Evolutionary conservation across 2,797 vertebrate genomes (phyloP).

Genomic region (Microctenopoma stevenorrisi): DNA sequence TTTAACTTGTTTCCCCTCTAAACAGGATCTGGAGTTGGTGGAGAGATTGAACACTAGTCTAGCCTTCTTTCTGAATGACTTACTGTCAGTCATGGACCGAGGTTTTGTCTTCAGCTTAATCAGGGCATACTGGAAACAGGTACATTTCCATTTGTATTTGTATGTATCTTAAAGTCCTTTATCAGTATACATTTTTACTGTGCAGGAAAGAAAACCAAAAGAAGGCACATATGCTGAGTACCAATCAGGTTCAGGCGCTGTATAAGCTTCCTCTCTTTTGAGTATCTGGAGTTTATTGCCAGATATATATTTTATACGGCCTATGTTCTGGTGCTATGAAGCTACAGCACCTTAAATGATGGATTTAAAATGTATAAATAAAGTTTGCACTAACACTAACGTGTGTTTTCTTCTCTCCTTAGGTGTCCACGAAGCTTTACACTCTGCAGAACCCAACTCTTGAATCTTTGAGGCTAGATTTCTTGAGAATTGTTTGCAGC

Average conservation of each 20-base stretch:
- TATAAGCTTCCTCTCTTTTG: not conserved
- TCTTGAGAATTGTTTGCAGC: conserved; percentile 94
- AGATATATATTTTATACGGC: not conserved
- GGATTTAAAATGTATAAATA: not conserved
- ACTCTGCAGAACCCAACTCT: conserved; percentile 91
- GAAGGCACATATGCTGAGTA: too few species aligned
- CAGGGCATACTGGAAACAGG: conserved; percentile 97
- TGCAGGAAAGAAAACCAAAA: too few species aligned
- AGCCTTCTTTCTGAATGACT: conserved; percentile 96
- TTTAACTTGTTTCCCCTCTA: conserved; percentile 22
- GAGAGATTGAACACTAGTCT: conserved; percentile 97
- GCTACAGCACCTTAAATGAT: not conserved
- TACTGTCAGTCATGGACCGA: conserved; percentile 98
- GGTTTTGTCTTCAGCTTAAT: conserved; percentile 95
- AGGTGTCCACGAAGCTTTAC: conserved; percentile 95
- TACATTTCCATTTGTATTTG: conserved; percentile 57
- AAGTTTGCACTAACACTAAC: not conserved
- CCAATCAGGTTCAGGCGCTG: not conserved
- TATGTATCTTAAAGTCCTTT: too few species aligned
- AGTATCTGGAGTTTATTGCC: not conserved
- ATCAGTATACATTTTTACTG: too few species aligned
- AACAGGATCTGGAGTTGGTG: conserved; percentile 95
- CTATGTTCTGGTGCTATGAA: not conserved
- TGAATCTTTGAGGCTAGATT: conserved; percentile 93
- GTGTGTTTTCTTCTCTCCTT: conserved; percentile 19